Evolutionary conservation across 2,797 vertebrate genomes (phyloP), one percentile per base, ranked within the genome.

Genomic region (Gadopsis marmoratus): DNA sequence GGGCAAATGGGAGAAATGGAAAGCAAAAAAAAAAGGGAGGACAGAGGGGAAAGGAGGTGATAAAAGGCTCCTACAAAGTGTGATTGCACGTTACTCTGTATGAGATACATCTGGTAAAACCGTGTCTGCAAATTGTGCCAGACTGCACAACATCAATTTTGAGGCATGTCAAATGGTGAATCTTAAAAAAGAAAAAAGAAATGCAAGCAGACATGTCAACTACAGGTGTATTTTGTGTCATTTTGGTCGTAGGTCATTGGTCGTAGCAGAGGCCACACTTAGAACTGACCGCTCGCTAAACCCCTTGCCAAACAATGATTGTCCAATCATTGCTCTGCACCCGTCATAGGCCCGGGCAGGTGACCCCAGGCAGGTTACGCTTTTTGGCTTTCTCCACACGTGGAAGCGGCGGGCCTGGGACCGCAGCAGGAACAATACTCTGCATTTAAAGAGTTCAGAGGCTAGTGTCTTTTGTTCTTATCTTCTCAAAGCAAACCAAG

Each of bases 71-170:
- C 23, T 39, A 41, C 26, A 69, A 1, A 5, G 26, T 8, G 47
- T n/a, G 26, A 71, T 11, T 21, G 21, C 3, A 21, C 26, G 53
- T 64, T 19, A 37, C 19, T 65, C 29, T 48, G 31, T 8, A 5
- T 0, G 5, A 74, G 69, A 55, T 7, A 23, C 26, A 33, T 39
- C n/a, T 9, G n/a, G 78, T 61, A 64, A n/a, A n/a, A 74, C 17
- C 31, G 45, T 61, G 23, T 35, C 37, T 0, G 8, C 26, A 80
- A 12, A 58, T 35, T 74, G 43, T 23, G 19, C 33, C 53, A 58
- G 43, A 31, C 14, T 16, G 23, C 11, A 31, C 13, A 1, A 31
- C 19, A 39, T 56, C 26, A 41, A n/a, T 33, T n/a, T 11, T n/a
- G 54, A 72, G 12, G 62, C 37, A 29, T 31, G 53, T 23, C 53